phyloP scores from a whole-genome alignment of 2,888 invertebrate species.

The Cerastis rubricosa region DNA sequence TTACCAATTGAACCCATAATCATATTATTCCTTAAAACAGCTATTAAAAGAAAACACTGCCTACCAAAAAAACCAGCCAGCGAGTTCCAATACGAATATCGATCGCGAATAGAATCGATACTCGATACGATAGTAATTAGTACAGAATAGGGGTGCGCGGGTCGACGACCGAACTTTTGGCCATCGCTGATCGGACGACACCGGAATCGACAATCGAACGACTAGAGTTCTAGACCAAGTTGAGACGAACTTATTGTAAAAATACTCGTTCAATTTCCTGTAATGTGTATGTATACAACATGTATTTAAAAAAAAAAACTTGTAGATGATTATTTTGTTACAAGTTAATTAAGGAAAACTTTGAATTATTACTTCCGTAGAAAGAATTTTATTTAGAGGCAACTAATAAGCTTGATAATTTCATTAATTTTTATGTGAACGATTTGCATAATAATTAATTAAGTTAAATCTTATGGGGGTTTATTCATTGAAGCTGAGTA shows the following conservation, averaged over 20 bases:
- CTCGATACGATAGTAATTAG: constrained; percentile 55
- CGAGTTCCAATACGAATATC: constrained; percentile 29
- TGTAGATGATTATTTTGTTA: constrained; percentile 1
- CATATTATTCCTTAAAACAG: background rate
- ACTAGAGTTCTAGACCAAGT: constrained; percentile 72
- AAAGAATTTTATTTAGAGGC: constrained; percentile 14
- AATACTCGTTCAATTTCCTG: constrained; percentile 39
- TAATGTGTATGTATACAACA: constrained; percentile 13
- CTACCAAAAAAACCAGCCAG: constrained; percentile 6
- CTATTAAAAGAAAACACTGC: background rate
- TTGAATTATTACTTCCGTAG: constrained; percentile 19
- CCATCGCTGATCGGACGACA: constrained; percentile 62
- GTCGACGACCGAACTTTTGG: constrained; percentile 77
- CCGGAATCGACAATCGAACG: constrained; percentile 66
- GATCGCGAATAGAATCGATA: constrained; percentile 39
- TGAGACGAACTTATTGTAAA: constrained; percentile 58
- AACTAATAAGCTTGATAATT: constrained; percentile 1
- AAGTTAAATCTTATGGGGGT: background rate
- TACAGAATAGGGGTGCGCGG: constrained; percentile 79
- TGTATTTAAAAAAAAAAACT: background rate
- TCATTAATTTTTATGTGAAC: background rate
- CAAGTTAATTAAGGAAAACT: constrained; percentile 17
- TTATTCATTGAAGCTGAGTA: background rate
- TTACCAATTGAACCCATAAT: background rate
- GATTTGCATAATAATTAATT: background rate